Evolutionary conservation across 2,797 vertebrate species (phyloP).

Genomic region (Enteromius thamalakanensis): DNA sequence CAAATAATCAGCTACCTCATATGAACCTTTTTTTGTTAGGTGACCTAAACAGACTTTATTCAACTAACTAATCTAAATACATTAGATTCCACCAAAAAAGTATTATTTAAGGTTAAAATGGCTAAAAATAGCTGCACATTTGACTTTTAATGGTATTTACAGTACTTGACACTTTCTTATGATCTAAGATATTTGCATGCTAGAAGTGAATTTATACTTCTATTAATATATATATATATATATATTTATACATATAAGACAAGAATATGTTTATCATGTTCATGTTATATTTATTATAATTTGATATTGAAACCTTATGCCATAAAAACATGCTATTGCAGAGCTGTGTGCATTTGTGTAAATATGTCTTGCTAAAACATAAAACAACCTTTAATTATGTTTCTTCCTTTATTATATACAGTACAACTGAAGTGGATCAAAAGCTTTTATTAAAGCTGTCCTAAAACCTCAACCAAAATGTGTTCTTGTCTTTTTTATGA

Average conservation of each 20-base stretch:
- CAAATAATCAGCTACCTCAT: background rate
- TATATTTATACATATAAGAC: no score
- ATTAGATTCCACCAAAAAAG: background rate
- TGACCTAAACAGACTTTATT: background rate
- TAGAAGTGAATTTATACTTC: background rate
- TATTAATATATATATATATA: no score
- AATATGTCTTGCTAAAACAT: background rate
- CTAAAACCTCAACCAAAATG: no score
- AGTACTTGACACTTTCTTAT: background rate
- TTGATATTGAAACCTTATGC: background rate
- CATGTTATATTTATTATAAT: no score
- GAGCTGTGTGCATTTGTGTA: background rate
- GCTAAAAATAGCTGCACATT: background rate
- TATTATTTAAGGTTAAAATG: background rate
- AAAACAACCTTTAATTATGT: background rate
- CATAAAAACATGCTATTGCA: background rate
- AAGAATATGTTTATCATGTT: no score
- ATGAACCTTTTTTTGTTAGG: background rate
- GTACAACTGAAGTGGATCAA: no score
- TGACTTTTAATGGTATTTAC: background rate
- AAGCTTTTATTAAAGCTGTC: no score
- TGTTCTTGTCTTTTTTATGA: no score
- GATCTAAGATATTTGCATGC: background rate
- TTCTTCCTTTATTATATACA: background rate
- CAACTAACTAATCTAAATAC: background rate